Conservation (phyloP, 1,140 invertebrate species). For the Rhizoglyphus robini region DNA sequence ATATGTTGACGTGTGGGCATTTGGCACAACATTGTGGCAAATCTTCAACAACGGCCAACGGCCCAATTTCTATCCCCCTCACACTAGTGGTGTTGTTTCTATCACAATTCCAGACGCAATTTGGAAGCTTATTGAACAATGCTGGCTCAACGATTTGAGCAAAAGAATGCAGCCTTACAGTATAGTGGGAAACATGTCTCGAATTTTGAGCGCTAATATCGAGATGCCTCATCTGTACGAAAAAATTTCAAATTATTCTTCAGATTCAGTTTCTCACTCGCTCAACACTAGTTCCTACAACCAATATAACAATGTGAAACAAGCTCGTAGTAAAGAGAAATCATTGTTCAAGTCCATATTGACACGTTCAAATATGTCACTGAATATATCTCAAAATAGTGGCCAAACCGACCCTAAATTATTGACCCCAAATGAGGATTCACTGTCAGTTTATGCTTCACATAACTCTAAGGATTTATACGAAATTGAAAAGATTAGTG, state of each 20-base stretch:
- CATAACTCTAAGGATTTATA: background rate
- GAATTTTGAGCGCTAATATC: background rate
- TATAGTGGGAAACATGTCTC: constrained; percentile 63
- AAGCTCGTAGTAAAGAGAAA: too few species aligned
- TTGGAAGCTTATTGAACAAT: constrained; percentile 65
- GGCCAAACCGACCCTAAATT: background rate
- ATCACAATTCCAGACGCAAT: too few species aligned
- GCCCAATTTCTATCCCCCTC: constrained; percentile 68
- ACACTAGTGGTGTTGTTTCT: too few species aligned
- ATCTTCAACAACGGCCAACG: constrained; percentile 62
- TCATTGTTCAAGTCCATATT: too few species aligned
- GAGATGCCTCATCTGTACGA: background rate
- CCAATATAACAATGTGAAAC: too few species aligned
- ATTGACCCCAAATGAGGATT: background rate
- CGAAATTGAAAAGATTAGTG: background rate
- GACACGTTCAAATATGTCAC: background rate
- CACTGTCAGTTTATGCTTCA: background rate
- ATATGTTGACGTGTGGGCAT: constrained; percentile 69
- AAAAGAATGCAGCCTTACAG: constrained; percentile 57
- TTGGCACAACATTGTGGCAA: constrained; percentile 75
- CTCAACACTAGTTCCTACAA: too few species aligned
- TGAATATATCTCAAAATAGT: background rate
- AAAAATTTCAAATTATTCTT: background rate
- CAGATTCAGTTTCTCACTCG: background rate
- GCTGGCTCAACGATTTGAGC: constrained; percentile 64